These are phyloP conservation scores for Ptilorrhoa leucosticta DNA, from an alignment of 2,113 vertebrate species.

Conservation along the genomic window DNA sequence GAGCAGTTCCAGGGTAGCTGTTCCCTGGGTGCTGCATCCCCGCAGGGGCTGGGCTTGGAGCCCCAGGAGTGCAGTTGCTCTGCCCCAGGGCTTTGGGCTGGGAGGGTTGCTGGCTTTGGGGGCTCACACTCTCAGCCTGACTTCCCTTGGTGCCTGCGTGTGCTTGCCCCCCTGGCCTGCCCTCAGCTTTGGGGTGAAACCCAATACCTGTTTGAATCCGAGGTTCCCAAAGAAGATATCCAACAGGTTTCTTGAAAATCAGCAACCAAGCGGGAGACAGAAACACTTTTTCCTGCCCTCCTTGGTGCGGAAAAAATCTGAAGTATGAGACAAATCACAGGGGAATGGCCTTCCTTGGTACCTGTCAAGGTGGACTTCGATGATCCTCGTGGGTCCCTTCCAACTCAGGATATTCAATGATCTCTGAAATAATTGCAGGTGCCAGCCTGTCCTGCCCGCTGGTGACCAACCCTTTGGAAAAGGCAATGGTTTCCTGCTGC, in stretches of 20 bases:
- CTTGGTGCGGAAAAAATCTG: background rate
- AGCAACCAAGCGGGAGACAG: background rate
- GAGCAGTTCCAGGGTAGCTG: rapidly evolving
- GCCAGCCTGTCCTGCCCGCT: rapidly evolving
- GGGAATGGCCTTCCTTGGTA: background rate
- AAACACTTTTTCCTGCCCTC: background rate
- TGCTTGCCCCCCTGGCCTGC: rapidly evolving
- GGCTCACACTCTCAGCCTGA: background rate
- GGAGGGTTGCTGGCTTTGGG: background rate
- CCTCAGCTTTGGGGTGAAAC: background rate
- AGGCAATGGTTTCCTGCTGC: background rate
- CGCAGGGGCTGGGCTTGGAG: background rate
- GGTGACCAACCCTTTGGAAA: background rate
- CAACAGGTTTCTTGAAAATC: background rate
- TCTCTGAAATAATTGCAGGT: background rate
- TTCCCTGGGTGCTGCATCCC: background rate
- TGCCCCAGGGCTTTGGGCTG: background rate
- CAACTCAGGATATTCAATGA: background rate
- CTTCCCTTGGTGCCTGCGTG: background rate
- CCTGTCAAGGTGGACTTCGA: background rate
- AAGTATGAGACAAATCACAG: background rate
- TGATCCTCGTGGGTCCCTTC: background rate
- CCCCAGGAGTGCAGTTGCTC: background rate
- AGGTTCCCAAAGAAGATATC: background rate
- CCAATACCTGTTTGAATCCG: background rate